A percentile compares a stretch with the other conserved stretches of the same genome.
Evolutionary conservation across 2,797 vertebrate genomes (phyloP).

Genomic region (Coluber constrictor): DNA sequence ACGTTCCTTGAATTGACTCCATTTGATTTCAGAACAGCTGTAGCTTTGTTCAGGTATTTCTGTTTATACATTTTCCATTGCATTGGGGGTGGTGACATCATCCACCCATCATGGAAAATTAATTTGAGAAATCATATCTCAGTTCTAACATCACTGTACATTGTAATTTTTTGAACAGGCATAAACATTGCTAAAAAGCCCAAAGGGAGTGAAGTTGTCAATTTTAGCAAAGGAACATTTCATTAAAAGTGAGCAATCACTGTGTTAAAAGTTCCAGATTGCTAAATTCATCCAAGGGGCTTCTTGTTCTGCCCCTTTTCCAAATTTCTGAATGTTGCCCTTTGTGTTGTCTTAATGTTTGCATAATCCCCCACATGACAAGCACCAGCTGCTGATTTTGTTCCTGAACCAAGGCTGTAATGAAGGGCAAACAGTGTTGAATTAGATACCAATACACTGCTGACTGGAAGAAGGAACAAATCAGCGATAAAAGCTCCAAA

Average conservation of each 20-base stretch:
- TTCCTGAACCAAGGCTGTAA: not conserved
- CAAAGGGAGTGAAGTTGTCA: conserved; percentile 28
- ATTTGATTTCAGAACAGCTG: not conserved
- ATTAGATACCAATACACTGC: not conserved
- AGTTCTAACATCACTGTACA: not conserved
- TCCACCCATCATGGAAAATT: not conserved
- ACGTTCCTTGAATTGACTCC: not conserved
- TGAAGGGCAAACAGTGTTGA: conserved; percentile 2
- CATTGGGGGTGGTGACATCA: no score
- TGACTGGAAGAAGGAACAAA: conserved; percentile 8
- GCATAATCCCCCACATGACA: not conserved
- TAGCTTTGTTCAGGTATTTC: not conserved
- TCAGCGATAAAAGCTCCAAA: not conserved
- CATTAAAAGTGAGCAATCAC: conserved; percentile 37
- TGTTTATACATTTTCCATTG: not conserved
- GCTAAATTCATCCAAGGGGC: conserved; percentile 7
- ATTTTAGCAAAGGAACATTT: not conserved
- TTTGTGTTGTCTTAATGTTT: rapidly evolving
- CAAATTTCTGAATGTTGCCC: not conserved
- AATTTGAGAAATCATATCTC: not conserved
- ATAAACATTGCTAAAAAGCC: conserved; percentile 44
- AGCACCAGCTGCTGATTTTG: not conserved
- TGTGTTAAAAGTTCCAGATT: conserved; percentile 14
- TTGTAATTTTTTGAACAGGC: conserved; percentile 8
- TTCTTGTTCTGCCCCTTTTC: not conserved